These are phyloP conservation scores for Calcarius lapponicus DNA, from an alignment of 2,797 vertebrate species.

Conservation along the genomic window DNA sequence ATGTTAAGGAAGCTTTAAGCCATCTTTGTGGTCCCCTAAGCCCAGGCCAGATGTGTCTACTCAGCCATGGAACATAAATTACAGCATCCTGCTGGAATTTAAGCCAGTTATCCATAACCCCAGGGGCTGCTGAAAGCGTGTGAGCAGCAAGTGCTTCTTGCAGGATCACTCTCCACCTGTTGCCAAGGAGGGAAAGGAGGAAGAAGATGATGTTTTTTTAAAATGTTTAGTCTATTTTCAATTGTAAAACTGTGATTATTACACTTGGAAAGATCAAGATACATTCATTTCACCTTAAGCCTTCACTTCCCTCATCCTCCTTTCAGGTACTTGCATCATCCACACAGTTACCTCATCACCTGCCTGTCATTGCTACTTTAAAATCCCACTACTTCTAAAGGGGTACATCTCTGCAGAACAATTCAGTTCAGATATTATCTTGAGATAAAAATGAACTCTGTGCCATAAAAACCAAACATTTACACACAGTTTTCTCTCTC, in stretches of 20 bases:
- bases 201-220: neutral
- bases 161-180: neutral
- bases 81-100: neutral
- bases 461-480: neutral
- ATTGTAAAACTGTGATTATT: neutral
- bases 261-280: neutral
- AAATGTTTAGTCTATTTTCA: neutral
- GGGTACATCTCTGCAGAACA: neutral
- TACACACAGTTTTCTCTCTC: neutral
- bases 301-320: neutral
- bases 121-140: neutral
- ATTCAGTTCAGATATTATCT: neutral
- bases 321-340: neutral
- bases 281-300: neutral
- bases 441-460: neutral
- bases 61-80: neutral
- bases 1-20: neutral
- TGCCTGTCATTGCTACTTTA: neutral
- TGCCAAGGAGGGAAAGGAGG: neutral
- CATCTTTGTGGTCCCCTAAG: neutral
- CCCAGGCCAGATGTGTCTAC: neutral
- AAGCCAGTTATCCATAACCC: neutral
- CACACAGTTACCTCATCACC: neutral
- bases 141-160: neutral
- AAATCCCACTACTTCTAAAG: neutral